These are phyloP conservation scores for Apostichopus parvimensis DNA, from an alignment of 35 echinoderm and acorn worm genomes.

Conservation along the genomic window DNA sequence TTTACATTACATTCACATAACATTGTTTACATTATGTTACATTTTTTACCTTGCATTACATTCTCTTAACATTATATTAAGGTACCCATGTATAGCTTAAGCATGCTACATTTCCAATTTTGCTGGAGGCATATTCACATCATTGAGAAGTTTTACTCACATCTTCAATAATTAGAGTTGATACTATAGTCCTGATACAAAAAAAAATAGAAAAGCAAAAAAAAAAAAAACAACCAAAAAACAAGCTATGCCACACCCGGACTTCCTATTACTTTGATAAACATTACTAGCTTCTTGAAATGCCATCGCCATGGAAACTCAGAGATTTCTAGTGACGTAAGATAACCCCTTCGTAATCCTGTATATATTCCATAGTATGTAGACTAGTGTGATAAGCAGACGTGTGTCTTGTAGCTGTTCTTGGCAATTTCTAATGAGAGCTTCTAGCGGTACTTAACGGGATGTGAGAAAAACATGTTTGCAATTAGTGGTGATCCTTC, in stretches of 20 bases:
- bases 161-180: neutral
- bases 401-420: neutral
- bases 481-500: conserved; percentile 31
- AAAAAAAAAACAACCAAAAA: neutral
- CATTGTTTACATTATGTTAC: too few relatives aligned
- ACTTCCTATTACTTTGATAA: conserved; percentile 42
- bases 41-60: too few relatives aligned
- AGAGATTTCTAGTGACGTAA: conserved; percentile 30
- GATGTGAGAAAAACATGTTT: conserved; percentile 44
- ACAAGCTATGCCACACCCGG: neutral
- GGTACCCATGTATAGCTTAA: neutral
- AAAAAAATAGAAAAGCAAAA: neutral
- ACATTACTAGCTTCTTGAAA: conserved; percentile 35
- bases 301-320: conserved; percentile 44
- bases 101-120: too few relatives aligned
- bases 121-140: too few relatives aligned
- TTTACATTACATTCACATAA: too few relatives aligned
- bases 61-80: too few relatives aligned
- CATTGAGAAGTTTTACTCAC: neutral
- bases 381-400: neutral
- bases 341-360: conserved; percentile 19
- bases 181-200: neutral
- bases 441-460: conserved; percentile 23
- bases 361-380: neutral
- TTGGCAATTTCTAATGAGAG: conserved; percentile 2